Evolutionary conservation across 2,888 invertebrate genomes (phyloP).

Genomic region (Thera obeliscata): DNA sequence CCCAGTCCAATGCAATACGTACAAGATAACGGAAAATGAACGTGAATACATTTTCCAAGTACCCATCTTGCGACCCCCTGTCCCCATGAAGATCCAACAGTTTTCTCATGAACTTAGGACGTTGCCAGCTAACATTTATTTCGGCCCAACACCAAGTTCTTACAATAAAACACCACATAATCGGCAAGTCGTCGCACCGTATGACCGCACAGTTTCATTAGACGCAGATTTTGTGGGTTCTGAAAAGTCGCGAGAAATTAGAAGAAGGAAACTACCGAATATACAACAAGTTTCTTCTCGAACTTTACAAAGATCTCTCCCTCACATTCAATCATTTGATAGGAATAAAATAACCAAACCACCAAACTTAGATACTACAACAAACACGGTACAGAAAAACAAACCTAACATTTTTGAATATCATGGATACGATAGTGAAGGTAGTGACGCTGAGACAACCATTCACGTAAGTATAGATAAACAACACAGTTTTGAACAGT

Average conservation of each 20-base stretch:
- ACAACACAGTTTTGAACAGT: slow-evolving; percentile 52
- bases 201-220: slow-evolving; percentile 39
- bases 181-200: slow-evolving; percentile 14
- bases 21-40: slow-evolving; percentile 63
- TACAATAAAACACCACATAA: slow-evolving; percentile 35
- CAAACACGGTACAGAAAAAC: slow-evolving; percentile 32
- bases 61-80: slow-evolving; percentile 31
- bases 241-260: slow-evolving; percentile 36
- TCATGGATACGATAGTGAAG: slow-evolving; percentile 82
- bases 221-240: slow-evolving; percentile 41
- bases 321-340: slow-evolving; percentile 46
- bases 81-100: slow-evolving; percentile 13
- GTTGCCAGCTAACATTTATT: slow-evolving; percentile 45
- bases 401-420: slow-evolving; percentile 58
- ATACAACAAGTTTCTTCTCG: slow-evolving; percentile 43
- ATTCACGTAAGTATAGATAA: slow-evolving; percentile 76
- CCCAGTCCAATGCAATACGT: slow-evolving; percentile 57
- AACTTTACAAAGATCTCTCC: slow-evolving; percentile 46
- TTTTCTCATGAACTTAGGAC: slow-evolving; percentile 40
- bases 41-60: slow-evolving; percentile 63
- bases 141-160: slow-evolving; percentile 37
- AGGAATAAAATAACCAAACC: slow-evolving; percentile 22
- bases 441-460: slow-evolving; percentile 80
- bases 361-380: slow-evolving; percentile 12
- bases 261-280: slow-evolving; percentile 51